Conservation (phyloP, 2,888 invertebrate genomes). For the Clostera curtula region DNA sequence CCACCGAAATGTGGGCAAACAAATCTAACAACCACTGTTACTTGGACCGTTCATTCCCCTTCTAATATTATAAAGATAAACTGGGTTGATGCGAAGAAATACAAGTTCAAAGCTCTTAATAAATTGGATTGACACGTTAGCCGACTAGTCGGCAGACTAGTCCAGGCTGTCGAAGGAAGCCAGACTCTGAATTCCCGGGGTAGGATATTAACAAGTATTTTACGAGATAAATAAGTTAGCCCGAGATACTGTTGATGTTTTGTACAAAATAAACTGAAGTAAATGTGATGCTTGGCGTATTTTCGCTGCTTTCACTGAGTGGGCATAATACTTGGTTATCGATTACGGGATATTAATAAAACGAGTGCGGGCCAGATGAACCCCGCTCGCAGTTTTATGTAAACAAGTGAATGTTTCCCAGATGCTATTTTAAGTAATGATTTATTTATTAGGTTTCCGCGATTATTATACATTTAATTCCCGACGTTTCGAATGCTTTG, state of each 20-base stretch:
- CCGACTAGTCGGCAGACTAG: slow-evolving; percentile 28
- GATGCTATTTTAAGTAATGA: too few relatives aligned
- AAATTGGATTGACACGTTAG: slow-evolving; percentile 32
- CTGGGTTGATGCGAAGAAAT: slow-evolving; percentile 27
- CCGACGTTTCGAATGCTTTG: too few relatives aligned
- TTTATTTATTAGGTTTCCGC: too few relatives aligned
- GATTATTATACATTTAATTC: too few relatives aligned
- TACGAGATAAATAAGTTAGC: slow-evolving; percentile 67
- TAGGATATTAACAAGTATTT: slow-evolving; percentile 69
- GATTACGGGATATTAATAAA: too few relatives aligned
- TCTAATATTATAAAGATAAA: slow-evolving; percentile 19
- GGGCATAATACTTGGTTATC: too few relatives aligned
- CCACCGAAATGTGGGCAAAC: slow-evolving; percentile 39
- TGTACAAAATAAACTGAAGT: slow-evolving; percentile 21
- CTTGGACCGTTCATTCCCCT: slow-evolving; percentile 25
- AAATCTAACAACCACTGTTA: slow-evolving; percentile 29
- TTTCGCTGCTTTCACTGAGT: too few relatives aligned
- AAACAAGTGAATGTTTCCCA: too few relatives aligned
- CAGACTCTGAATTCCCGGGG: slow-evolving; percentile 49
- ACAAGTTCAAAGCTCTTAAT: slow-evolving; percentile 38
- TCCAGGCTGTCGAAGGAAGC: slow-evolving; percentile 37
- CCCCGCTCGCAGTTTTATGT: too few relatives aligned
- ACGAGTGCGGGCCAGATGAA: too few relatives aligned
- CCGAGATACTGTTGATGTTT: slow-evolving; percentile 54
- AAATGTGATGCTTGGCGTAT: not conserved